Base-by-base conservation (phyloP, 2,797 vertebrate genomes). In the Hybognathus amarus region DNA sequence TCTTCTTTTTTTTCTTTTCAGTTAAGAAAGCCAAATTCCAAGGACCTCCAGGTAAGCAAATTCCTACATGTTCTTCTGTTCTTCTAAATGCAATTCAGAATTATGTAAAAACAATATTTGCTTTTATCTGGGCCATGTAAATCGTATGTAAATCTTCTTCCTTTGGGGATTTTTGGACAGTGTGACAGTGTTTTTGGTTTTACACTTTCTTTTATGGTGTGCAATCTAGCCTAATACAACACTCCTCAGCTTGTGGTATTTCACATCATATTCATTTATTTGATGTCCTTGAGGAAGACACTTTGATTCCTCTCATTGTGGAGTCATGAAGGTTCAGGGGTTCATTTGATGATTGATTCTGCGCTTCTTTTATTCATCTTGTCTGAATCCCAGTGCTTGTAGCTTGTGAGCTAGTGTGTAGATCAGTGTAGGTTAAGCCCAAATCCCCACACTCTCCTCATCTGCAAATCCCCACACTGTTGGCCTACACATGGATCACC, bases 11-110 rank as follows among this genome's bases (percentile, higher is more conserved):
- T 38, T 78, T 24, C 85, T 0, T 63, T 77, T 85, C 5, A 96
- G 95, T 96, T 69, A 96, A 96, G 91, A 96, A 95, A 90, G 95
- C 95, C 88, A 95, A 94, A 71, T 93, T 96, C 36, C 92, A 93
- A 56, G 94, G 95, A 82, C 77, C 90, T 82, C 80, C 87, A 85
- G 94, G 95, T 95, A 88, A 93, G 93, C 81, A 5, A 56, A 36
- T 45, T 24, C 24, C 24, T 5, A 52, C n/a, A 15, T 68, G 20
- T 79, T 6, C 47, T 74, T 52, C 13, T 70, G 33, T 66, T 75
- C 22, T 22, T 79, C 27, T 63, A 50, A 70, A 78, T 15, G 40
- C 33, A 33, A 38, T 70, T 50, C 54, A 61, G 45, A 66, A 74
- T 50, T 13, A 82, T 75, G 80, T 66, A 83, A 77, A 77, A 54